Evolutionary conservation across 2,797 vertebrate genomes (phyloP).

Genomic region (Hoplostethus mediterraneus): DNA sequence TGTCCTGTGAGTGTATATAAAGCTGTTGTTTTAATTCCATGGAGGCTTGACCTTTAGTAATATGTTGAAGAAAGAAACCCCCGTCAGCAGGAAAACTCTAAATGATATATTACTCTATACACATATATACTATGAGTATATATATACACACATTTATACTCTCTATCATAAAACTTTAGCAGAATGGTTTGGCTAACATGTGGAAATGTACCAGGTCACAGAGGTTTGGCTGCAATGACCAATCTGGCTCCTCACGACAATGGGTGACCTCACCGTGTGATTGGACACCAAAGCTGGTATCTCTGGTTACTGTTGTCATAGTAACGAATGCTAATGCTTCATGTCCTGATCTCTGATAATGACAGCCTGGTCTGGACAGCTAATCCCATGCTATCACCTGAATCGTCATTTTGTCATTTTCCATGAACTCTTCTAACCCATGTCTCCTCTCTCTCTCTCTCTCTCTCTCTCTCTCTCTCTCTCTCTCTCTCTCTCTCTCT

Average conservation of each 20-base stretch:
- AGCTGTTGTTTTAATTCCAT: too few species aligned
- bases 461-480: neutral
- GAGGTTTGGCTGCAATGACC: conserved; percentile 39
- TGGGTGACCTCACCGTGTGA: conserved; percentile 70
- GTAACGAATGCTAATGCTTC: conserved; percentile 70
- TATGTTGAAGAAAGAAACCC: too few species aligned
- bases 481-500: conserved; percentile 1
- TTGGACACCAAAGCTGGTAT: conserved; percentile 59
- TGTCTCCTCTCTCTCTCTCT: conserved; percentile 2
- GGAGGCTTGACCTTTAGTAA: too few species aligned
- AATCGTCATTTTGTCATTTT: conserved; percentile 33
- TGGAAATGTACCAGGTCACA: conserved; percentile 30
- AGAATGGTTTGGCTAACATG: conserved; percentile 18
- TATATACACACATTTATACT: neutral
- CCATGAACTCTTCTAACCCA: conserved; percentile 19
- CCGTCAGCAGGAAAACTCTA: neutral
- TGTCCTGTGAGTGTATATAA: too few species aligned
- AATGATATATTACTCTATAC: too few species aligned
- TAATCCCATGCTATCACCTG: conserved; percentile 60
- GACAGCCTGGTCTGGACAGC: conserved; percentile 61
- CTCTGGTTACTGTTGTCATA: conserved; percentile 75
- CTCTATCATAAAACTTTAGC: neutral
- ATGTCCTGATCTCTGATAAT: conserved; percentile 60
- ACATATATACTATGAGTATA: too few species aligned
- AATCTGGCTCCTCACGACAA: conserved; percentile 70